Evolutionary conservation across 2,888 invertebrate genomes (phyloP).

Genomic region (Spatulosminthurus flaviceps): DNA sequence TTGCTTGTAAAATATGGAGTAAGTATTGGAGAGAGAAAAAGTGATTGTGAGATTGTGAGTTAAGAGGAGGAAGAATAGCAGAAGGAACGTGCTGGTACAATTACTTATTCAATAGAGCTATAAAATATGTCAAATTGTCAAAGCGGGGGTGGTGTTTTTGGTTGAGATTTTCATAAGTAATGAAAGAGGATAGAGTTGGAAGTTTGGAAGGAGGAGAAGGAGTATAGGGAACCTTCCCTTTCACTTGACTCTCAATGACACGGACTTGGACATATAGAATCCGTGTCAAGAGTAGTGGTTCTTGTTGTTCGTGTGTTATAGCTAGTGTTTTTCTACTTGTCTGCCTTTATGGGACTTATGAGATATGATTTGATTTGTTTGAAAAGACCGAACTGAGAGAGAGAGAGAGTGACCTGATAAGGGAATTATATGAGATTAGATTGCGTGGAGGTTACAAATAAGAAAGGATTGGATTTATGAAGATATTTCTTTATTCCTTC

Average conservation of each 20-base stretch:
- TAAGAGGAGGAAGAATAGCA: background rate
- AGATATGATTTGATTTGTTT: conserved; percentile 25
- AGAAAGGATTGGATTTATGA: background rate
- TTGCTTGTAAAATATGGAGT: no score
- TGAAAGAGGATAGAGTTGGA: no score
- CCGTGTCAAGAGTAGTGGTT: background rate
- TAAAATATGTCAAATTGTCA: conserved; percentile 43
- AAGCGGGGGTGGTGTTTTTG: conserved; percentile 38
- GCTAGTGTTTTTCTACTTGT: background rate
- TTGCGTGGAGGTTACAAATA: background rate
- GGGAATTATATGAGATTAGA: conserved; percentile 6
- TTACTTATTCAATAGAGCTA: conserved; percentile 37
- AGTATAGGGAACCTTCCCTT: conserved; percentile 19
- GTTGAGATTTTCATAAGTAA: conserved; percentile 27
- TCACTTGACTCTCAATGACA: conserved; percentile 41
- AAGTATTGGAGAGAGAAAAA: no score
- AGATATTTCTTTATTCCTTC: no score
- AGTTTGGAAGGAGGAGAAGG: no score
- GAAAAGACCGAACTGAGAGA: background rate
- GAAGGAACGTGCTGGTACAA: conserved; percentile 26
- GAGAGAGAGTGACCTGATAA: conserved; percentile 3
- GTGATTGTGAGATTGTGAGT: background rate
- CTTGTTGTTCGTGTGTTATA: background rate
- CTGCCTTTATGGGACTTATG: no score
- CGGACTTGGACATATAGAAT: background rate